Base-by-base conservation (phyloP, 2,113 vertebrate genomes). In the Oriolus oriolus region DNA sequence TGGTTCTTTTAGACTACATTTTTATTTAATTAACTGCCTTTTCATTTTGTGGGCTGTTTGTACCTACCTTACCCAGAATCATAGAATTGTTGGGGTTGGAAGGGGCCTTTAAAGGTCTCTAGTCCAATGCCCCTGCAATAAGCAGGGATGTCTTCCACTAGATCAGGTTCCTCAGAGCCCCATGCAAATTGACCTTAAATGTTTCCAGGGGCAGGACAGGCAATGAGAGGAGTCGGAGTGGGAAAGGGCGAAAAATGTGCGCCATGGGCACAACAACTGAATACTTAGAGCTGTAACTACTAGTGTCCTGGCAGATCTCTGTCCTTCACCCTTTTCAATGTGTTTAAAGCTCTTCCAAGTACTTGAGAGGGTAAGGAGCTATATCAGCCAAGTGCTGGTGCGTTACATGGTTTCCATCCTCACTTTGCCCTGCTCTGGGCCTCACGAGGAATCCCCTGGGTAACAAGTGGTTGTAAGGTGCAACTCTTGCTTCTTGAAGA, bases 1-100 rank as follows among this genome's bases (percentile, higher is more conserved):
- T 97, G 92, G 74, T 97, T 96, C 83, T 96, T 90, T 96, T 95
- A 97, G 96, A 96, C 88, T 98, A 95, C 80, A 92, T 97, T 97
- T 79, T 97, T 97, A 90, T 98, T 96, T 94, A 56, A 83, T 96
- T 60, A 90, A 89, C 95, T 85, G 78, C 2, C 2, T 95, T 91
- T 98, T 98, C 90, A 85, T 97, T 97, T 96, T 75, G 89, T 90
- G 88, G 44, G 45, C 57, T 95, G 17, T 74, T 96, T 97, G 39
- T 90, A 89, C 11, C 90, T 92, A 79, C 56, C 53, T 95, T 96
- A 87, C 33, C 20, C 92, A 74, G 41, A 49, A 33, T 33, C 10
- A 30, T 33, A 33, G 31, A 54, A 24, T 33, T 11, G 2, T 49
- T 42, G 27, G 18, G 13, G 3, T 54, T 54, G 11, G 68, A 74